phyloP scores from a whole-genome alignment of 2,797 vertebrate species.

The Simalia tracyae region DNA sequence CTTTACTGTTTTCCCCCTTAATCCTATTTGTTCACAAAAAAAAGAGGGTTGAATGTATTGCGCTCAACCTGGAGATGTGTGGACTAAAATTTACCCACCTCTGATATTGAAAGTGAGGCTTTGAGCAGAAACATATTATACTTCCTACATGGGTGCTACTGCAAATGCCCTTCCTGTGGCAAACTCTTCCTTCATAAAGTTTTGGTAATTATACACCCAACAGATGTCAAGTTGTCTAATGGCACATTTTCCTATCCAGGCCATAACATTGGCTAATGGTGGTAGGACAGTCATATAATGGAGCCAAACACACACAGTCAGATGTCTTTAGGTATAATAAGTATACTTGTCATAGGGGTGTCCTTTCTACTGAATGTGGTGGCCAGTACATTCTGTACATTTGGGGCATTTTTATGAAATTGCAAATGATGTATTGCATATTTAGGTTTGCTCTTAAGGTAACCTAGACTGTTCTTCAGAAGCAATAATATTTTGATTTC shows the following conservation, averaged over 20 bases:
- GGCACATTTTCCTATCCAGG: neutral
- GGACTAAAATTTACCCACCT: neutral
- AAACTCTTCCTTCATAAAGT: neutral
- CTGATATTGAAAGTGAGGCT: neutral
- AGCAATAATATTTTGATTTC: conserved; percentile 15
- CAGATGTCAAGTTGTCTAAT: neutral
- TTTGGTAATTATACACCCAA: neutral
- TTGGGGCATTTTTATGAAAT: neutral
- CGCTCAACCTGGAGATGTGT: neutral
- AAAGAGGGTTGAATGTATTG: neutral
- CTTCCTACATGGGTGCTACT: neutral
- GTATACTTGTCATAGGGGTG: neutral
- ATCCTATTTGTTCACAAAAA: neutral
- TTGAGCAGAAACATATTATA: neutral
- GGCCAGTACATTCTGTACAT: neutral
- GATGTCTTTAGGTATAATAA: neutral
- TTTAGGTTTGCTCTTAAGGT: neutral
- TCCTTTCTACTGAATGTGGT: too few species aligned
- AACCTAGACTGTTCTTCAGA: neutral
- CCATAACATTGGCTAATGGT: neutral
- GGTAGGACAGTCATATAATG: neutral
- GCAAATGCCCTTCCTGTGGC: neutral
- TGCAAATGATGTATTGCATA: neutral
- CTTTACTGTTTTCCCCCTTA: neutral
- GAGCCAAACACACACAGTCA: neutral